Base-by-base conservation (phyloP, 2,888 invertebrate species). In the Willowsia nigromaculata region DNA sequence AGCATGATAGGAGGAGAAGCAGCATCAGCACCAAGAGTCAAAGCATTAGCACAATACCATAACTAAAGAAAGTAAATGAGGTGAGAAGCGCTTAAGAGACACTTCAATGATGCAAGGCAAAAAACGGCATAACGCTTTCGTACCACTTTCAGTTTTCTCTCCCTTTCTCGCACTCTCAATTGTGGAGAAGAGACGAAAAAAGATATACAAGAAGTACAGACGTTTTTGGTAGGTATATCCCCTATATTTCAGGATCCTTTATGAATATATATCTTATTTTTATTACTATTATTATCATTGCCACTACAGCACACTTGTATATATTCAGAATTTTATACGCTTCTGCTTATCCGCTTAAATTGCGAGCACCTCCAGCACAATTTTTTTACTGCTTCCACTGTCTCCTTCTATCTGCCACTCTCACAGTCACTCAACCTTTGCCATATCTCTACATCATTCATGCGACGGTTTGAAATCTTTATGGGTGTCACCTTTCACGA, bases 31-130 rank as follows among this genome's bases (percentile, higher is more conserved):
- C 18, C 50, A 76, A 82, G 74, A 81, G 89, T 89, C 85, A 90
- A 76, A 53, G 87, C 90, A 90, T 90, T 90, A 90, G 84, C 82
- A 84, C 90, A 88, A 65, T 90, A 85, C 85, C 85, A 90, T 91
- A 89, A 90, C 87, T 91, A 89, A 90, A 83, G 83, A 85, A 84
- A 90, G 86, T 88, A 90, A 91, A 91, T 91, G 91, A 91, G 91
- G 91, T 91, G 91, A 88, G 86, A 90, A 91, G 88, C 85, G 78
- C 90, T 90, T 82, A 89, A 83, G 83, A 87, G 86, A 83, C 87
- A 84, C 84, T 84, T 88, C 62, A 88, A 82, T 82, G 88, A 83
- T 83, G 82, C 88, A 82, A 74, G 53, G 83, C 62, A 47, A 62
- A 80, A 87, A 88, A 76, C 83, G 82, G 62, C 56, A 65, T 59